Evolutionary conservation across 2,113 vertebrate genomes (phyloP).

Genomic region (Notechis scutatus): DNA sequence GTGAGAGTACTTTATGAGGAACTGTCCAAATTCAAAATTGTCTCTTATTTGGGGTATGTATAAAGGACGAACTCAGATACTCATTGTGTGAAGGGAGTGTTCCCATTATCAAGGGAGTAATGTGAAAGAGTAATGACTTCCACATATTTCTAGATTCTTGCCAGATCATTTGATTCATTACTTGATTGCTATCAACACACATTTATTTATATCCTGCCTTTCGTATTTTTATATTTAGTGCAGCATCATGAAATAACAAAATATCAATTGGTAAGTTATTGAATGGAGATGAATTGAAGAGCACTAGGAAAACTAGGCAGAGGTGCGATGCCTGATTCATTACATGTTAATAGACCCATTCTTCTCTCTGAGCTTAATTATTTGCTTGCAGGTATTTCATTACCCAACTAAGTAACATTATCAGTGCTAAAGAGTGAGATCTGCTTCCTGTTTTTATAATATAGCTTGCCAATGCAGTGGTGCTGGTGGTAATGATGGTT

Average conservation of each 20-base stretch:
- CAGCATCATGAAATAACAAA: background rate
- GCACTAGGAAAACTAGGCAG: background rate
- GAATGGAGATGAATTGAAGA: background rate
- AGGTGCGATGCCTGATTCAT: background rate
- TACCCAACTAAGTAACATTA: background rate
- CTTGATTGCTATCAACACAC: background rate
- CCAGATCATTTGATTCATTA: background rate
- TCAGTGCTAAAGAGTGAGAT: background rate
- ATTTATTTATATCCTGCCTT: background rate
- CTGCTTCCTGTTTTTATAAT: background rate
- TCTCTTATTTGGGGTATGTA: conserved; percentile 84
- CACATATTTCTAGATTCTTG: background rate
- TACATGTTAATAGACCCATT: background rate
- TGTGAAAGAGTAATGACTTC: background rate
- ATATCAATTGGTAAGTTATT: background rate
- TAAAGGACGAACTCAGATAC: background rate
- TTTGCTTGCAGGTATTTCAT: background rate
- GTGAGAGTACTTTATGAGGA: conserved; percentile 85
- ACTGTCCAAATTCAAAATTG: conserved; percentile 82
- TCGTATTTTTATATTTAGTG: background rate
- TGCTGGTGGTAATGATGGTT: background rate
- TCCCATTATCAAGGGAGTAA: background rate
- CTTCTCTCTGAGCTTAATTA: background rate
- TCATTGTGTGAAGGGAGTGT: background rate
- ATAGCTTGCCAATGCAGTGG: background rate